A percentile compares a stretch with the other conserved stretches of the same genome.
phyloP scores from a whole-genome alignment of 2,888 invertebrate genomes.

The Luffia ferchaultella region DNA sequence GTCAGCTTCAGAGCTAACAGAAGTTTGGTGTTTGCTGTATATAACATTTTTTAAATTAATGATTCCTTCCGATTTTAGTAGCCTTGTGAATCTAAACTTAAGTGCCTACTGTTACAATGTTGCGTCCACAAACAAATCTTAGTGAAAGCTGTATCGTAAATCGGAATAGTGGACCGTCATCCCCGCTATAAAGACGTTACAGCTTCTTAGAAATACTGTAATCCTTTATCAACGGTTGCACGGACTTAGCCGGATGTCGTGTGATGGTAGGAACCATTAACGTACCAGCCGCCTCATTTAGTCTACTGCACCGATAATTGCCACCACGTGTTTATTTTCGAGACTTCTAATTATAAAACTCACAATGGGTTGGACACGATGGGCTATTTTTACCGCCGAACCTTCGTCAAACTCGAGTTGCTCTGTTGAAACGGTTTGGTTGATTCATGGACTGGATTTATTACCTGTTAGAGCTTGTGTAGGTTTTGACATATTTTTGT shows the following conservation, averaged over 20 bases:
- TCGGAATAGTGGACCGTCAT: conserved; percentile 1
- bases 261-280: conserved; percentile 47
- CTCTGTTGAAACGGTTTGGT: conserved; percentile 52
- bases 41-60: too few species aligned
- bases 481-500: too few species aligned
- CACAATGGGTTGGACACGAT: conserved; percentile 65
- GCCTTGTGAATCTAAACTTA: too few species aligned
- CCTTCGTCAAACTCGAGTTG: conserved; percentile 58
- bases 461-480: conserved; percentile 58
- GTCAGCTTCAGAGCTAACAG: too few species aligned
- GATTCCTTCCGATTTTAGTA: too few species aligned
- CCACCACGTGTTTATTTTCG: conserved; percentile 64
- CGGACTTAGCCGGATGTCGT: conserved; percentile 45
- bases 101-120: too few species aligned
- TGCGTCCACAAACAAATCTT: too few species aligned
- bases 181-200: conserved; percentile 23
- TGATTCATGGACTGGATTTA: conserved; percentile 57
- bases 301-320: conserved; percentile 63
- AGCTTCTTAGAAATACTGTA: conserved; percentile 35
- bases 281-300: conserved; percentile 62
- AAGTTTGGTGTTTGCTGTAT: too few species aligned
- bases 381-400: conserved; percentile 53
- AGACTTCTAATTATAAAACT: conserved; percentile 57
- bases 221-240: conserved; percentile 31
- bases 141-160: too few species aligned